Evolutionary conservation across 2,797 vertebrate genomes (phyloP).

Genomic region (Eremophila alpestris): DNA sequence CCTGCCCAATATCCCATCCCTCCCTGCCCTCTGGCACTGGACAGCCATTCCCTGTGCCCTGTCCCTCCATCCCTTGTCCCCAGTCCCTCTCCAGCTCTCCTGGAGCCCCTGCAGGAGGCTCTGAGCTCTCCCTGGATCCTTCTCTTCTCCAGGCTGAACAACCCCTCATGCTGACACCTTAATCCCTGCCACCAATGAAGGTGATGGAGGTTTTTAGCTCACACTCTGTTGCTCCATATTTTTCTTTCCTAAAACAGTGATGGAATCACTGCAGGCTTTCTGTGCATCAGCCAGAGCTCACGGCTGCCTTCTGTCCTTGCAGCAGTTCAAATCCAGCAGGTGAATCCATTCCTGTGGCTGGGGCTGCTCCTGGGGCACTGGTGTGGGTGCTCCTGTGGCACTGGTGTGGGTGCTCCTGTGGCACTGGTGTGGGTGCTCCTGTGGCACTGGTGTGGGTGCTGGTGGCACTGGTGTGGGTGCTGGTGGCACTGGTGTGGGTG

Average conservation of each 20-base stretch:
- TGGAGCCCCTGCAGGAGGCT: background rate
- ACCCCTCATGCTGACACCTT: background rate
- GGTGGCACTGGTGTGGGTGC: no score
- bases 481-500: background rate
- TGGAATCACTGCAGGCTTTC: background rate
- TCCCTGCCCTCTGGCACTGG: background rate
- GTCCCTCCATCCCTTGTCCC: background rate
- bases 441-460: no score
- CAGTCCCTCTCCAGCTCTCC: background rate
- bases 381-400: background rate
- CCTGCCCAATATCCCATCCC: fast-evolving
- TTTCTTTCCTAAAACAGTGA: background rate
- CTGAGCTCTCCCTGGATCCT: background rate
- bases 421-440: no score
- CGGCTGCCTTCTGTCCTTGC: background rate
- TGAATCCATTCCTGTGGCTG: background rate
- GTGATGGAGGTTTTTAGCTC: background rate
- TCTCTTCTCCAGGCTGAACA: background rate
- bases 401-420: background rate
- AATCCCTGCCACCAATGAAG: fast-evolving
- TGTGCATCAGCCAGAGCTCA: background rate
- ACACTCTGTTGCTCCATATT: fast-evolving
- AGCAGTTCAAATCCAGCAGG: background rate
- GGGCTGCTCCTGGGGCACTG: background rate
- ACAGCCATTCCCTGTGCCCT: background rate